These are phyloP conservation scores for Setophaga kirtlandii DNA, from an alignment of 2,113 vertebrate species.

Conservation along the genomic window DNA sequence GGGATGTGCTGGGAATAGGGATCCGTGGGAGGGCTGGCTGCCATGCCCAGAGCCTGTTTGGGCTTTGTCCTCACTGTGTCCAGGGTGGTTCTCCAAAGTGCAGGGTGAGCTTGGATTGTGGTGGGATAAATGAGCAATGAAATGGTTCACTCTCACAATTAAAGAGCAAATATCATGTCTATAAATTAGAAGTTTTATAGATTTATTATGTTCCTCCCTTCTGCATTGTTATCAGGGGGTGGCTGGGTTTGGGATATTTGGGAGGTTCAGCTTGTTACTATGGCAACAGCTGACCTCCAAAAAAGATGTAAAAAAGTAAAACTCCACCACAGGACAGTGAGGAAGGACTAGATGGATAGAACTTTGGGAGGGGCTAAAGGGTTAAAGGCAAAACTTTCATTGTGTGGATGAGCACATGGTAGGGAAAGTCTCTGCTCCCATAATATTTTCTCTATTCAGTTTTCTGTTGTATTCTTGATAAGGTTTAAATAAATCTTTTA, in stretches of 20 bases:
- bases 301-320: neutral
- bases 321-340: neutral
- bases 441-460: neutral
- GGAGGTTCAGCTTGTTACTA: rapidly evolving
- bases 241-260: neutral
- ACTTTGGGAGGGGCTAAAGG: neutral
- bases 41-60: rapidly evolving
- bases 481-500: neutral
- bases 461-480: neutral
- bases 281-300: neutral
- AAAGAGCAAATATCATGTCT: neutral
- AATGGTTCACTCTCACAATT: neutral
- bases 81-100: neutral
- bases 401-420: neutral
- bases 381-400: neutral
- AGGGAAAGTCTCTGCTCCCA: neutral
- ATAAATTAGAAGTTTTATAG: neutral
- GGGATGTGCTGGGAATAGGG: neutral
- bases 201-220: neutral
- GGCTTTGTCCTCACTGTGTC: rapidly evolving
- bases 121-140: neutral
- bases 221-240: neutral
- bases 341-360: neutral
- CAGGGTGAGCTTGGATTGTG: rapidly evolving
- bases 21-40: neutral